These are phyloP conservation scores for Echiichthys vipera DNA, from an alignment of 2,797 vertebrate genomes.

Conservation along the genomic window DNA sequence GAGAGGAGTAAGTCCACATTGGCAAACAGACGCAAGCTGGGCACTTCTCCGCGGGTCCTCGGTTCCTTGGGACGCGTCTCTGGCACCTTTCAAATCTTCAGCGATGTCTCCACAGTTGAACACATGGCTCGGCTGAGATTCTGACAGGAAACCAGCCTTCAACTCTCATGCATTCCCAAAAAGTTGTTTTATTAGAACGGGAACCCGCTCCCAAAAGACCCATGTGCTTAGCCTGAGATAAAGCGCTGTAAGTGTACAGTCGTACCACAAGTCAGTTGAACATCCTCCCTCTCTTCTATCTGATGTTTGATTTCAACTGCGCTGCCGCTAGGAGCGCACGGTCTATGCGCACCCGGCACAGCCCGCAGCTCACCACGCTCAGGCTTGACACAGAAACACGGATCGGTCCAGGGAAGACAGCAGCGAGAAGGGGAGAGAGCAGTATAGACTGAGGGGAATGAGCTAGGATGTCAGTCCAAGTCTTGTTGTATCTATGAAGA, in stretches of 20 bases:
- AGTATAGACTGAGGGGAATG: constrained; percentile 24
- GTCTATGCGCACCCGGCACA: constrained; percentile 76
- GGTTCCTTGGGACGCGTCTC: constrained; percentile 63
- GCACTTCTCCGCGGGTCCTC: constrained; percentile 52
- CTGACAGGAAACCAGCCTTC: constrained; percentile 18
- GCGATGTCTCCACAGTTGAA: constrained; percentile 62
- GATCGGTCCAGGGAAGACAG: constrained; percentile 55
- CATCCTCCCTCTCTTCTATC: constrained; percentile 67
- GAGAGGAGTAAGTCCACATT: constrained; percentile 41
- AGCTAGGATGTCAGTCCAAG: constrained; percentile 47
- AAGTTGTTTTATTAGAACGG: constrained; percentile 53
- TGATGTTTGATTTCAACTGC: constrained; percentile 61
- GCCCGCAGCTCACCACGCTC: constrained; percentile 73
- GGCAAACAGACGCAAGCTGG: constrained; percentile 2
- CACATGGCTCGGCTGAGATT: constrained; percentile 41
- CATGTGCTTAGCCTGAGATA: constrained; percentile 60
- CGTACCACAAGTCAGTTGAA: constrained; percentile 70
- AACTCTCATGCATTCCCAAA: constrained; percentile 38
- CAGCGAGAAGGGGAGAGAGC: background rate
- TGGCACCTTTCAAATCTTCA: constrained; percentile 70
- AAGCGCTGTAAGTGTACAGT: constrained; percentile 64
- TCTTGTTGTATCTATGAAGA: background rate
- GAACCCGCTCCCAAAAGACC: constrained; percentile 48
- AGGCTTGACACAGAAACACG: constrained; percentile 51
- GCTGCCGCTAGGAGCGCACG: constrained; percentile 80